Evolutionary conservation across 2,888 invertebrate genomes (phyloP).

Genomic region (Pediacus dermestoides): DNA sequence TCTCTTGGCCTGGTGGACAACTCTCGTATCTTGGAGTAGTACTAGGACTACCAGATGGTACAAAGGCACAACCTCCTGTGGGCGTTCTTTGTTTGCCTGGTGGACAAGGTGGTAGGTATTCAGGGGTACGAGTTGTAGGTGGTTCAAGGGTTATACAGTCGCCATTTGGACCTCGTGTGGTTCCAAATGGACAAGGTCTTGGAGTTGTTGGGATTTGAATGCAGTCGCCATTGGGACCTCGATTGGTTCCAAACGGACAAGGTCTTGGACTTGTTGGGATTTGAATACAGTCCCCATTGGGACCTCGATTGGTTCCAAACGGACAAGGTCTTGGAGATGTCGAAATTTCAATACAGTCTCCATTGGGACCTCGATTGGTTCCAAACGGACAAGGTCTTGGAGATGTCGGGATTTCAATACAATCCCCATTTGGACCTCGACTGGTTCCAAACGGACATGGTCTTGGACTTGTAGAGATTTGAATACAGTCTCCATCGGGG

Average conservation of each 20-base stretch:
- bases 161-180: conserved; percentile 13
- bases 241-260: conserved; percentile 18
- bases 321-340: conserved; percentile 5
- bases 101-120: neutral
- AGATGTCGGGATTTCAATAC: too few species aligned
- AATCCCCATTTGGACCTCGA: conserved; percentile 12
- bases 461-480: conserved; percentile 15
- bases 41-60: conserved; percentile 14
- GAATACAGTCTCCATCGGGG: too few species aligned
- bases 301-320: too few species aligned
- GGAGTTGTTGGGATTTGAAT: conserved; percentile 13
- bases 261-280: conserved; percentile 14
- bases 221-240: conserved; percentile 13
- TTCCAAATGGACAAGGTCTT: conserved; percentile 18
- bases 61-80: conserved; percentile 4
- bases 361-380: too few species aligned
- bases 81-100: neutral
- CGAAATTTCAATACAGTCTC: too few species aligned
- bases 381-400: too few species aligned
- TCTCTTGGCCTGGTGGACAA: conserved; percentile 25
- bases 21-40: too few species aligned
- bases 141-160: conserved; percentile 8
- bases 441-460: conserved; percentile 17
- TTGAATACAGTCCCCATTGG: too few species aligned
- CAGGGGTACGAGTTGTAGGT: conserved; percentile 5